Conservation (phyloP, 2,797 vertebrate genomes). For the Rhinoraja longicauda region DNA sequence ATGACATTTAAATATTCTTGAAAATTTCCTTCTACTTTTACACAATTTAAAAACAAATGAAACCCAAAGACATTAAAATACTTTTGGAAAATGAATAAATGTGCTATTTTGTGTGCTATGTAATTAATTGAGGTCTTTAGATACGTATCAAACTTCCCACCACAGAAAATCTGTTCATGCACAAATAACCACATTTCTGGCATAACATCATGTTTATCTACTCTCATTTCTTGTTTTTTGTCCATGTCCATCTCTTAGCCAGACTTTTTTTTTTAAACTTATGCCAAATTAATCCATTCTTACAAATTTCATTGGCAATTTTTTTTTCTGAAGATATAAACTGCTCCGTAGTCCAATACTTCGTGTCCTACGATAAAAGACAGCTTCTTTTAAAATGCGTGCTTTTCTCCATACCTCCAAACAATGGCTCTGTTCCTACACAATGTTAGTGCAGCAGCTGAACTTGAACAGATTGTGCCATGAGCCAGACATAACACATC, state of each 20-base stretch:
- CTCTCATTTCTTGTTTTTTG: no score
- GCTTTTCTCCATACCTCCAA: neutral
- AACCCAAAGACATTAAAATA: neutral
- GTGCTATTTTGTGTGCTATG: neutral
- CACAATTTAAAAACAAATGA: neutral
- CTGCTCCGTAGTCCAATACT: neutral
- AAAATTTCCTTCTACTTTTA: neutral
- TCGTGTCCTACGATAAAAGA: neutral
- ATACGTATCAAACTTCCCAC: no score
- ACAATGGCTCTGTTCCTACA: neutral
- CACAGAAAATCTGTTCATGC: neutral
- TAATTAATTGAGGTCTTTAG: no score
- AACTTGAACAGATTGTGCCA: neutral
- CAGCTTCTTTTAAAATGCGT: neutral
- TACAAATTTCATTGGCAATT: no score
- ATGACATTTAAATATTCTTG: no score
- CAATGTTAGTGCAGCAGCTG: neutral
- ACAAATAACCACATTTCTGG: neutral
- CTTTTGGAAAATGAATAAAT: neutral
- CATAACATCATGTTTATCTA: neutral
- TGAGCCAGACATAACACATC: constrained; percentile 22
- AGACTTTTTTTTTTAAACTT: neutral
- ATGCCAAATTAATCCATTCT: neutral
- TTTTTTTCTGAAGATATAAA: neutral
- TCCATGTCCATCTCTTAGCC: neutral